Evolutionary conservation across 2,888 invertebrate species (phyloP).

Genomic region (Parthenolecanium corni): DNA sequence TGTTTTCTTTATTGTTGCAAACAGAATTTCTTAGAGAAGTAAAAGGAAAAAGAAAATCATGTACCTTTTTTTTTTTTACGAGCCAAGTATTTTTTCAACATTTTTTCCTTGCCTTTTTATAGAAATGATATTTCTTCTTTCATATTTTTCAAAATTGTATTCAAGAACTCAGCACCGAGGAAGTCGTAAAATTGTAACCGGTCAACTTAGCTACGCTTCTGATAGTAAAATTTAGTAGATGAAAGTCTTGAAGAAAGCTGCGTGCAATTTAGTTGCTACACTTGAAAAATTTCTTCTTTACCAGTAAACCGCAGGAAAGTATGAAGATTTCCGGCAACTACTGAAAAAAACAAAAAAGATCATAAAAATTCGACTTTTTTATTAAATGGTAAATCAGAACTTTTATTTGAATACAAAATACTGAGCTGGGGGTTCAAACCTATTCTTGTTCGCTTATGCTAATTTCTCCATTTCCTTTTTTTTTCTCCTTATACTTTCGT

Average conservation of each 20-base stretch:
- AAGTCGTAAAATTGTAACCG: neutral
- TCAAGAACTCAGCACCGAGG: neutral
- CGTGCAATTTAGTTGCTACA: too few relatives aligned
- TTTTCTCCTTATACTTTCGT: too few relatives aligned
- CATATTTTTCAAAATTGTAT: neutral
- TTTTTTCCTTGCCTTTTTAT: neutral
- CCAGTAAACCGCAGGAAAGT: too few relatives aligned
- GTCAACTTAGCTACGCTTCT: neutral
- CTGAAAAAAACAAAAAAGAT: too few relatives aligned
- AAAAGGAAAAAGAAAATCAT: neutral
- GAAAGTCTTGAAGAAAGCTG: neutral
- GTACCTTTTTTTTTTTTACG: neutral
- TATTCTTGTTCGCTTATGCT: too few relatives aligned
- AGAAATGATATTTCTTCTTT: neutral
- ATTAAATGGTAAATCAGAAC: too few relatives aligned
- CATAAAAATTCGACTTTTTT: too few relatives aligned
- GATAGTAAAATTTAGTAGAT: neutral
- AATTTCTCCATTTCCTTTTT: too few relatives aligned
- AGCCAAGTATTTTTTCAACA: neutral
- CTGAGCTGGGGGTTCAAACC: too few relatives aligned
- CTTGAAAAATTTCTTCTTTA: too few relatives aligned
- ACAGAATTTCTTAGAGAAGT: slow-evolving; percentile 7
- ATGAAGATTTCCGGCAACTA: too few relatives aligned
- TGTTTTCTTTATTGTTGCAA: slow-evolving; percentile 10
- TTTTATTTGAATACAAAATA: too few relatives aligned